A percentile compares a stretch with the other conserved stretches of the same genome.
phyloP scores from a whole-genome alignment of 2,113 vertebrate genomes.

The Rostratula benghalensis region DNA sequence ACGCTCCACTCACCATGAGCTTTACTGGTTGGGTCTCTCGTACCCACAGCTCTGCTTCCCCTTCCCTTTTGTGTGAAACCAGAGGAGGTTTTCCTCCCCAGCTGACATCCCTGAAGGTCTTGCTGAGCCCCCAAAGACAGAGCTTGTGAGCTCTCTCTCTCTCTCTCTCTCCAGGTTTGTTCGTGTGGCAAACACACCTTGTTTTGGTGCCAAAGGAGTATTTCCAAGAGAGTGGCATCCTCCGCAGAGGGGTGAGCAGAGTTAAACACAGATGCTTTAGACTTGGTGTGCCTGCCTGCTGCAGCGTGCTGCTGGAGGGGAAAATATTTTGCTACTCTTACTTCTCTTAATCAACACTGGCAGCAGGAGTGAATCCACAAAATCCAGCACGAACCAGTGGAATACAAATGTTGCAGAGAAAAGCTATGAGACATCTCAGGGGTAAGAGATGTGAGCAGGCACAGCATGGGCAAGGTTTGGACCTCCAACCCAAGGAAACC shows the following conservation, averaged over 20 bases:
- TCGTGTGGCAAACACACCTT: neutral
- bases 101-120: neutral
- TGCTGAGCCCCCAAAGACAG: neutral
- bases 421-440: rapidly evolving
- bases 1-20: rapidly evolving
- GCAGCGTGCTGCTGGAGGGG: neutral
- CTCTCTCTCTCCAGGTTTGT: neutral
- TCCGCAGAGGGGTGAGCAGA: neutral
- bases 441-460: neutral
- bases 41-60: neutral
- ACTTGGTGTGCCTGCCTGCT: neutral
- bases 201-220: neutral
- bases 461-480: neutral
- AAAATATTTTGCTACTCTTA: neutral
- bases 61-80: neutral
- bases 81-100: neutral
- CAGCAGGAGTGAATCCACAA: neutral
- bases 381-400: neutral
- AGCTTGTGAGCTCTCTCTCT: neutral
- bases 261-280: neutral
- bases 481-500: neutral
- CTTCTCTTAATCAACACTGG: neutral
- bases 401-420: neutral
- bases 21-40: neutral
- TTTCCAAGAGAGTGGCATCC: neutral